These are phyloP conservation scores for Scaptomyza polygonia DNA, from an alignment of 2,888 invertebrate genomes.

Conservation along the genomic window DNA sequence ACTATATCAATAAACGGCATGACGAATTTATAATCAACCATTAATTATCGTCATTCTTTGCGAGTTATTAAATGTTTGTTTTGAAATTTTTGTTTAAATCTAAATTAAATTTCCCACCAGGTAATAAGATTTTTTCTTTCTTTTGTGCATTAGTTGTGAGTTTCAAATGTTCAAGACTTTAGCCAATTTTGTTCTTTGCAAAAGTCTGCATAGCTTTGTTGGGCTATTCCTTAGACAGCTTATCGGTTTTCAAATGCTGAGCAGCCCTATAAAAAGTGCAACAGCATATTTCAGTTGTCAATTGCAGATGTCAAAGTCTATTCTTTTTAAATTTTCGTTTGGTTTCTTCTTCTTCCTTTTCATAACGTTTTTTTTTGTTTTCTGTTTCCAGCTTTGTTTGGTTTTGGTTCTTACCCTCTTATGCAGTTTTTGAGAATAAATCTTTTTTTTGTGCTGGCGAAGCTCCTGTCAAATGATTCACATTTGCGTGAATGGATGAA, in stretches of 20 bases:
- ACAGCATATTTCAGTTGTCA: constrained; percentile 2
- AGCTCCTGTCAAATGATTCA: constrained; percentile 11
- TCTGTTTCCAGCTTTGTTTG: background rate
- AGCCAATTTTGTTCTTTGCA: background rate
- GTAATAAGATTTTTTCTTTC: too few species aligned
- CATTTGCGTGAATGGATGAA: constrained; percentile 20
- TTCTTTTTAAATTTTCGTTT: background rate
- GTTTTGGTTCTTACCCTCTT: background rate
- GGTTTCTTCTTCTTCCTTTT: background rate
- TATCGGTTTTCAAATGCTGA: background rate
- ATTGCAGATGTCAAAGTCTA: background rate
- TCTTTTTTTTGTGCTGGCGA: constrained; percentile 18
- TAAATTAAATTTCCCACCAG: too few species aligned
- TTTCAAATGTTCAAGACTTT: too few species aligned
- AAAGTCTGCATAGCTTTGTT: background rate
- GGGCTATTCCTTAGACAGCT: background rate
- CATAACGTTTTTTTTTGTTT: constrained; percentile 14
- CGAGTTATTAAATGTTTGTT: too few species aligned
- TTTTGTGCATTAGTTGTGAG: too few species aligned
- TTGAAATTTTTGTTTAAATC: too few species aligned
- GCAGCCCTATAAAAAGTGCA: background rate
- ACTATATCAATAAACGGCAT: too few species aligned
- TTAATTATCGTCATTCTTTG: too few species aligned
- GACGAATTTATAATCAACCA: too few species aligned
- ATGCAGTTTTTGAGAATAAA: background rate